Conservation (phyloP, 2,797 vertebrate genomes). For the Falco peregrinus region DNA sequence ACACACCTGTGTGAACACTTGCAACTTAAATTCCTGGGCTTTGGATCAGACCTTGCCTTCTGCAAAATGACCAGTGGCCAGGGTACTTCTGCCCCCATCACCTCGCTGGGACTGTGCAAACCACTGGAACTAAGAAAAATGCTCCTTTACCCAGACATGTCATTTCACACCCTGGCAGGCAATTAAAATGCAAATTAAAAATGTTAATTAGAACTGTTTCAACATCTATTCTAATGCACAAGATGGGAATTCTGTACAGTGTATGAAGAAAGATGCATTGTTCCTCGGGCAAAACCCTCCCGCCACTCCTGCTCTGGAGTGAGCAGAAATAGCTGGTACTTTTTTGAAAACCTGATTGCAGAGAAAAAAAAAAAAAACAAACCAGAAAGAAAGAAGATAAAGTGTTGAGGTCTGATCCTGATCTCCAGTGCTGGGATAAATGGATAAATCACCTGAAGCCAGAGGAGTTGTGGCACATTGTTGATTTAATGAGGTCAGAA, state of each 20-base stretch:
- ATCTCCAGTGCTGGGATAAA: background rate
- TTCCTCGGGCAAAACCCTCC: slow-evolving; percentile 49
- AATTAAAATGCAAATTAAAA: slow-evolving; percentile 79
- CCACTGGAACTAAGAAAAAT: background rate
- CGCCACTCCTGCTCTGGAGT: background rate
- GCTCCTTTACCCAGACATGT: slow-evolving; percentile 31
- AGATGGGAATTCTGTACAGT: slow-evolving; percentile 47
- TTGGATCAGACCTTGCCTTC: background rate
- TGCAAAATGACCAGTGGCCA: background rate
- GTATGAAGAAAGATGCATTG: background rate
- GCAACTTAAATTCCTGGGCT: background rate
- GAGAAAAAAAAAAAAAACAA: background rate
- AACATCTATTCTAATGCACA: slow-evolving; percentile 55
- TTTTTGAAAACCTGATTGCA: background rate
- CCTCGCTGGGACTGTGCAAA: background rate
- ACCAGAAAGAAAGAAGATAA: background rate
- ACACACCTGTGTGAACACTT: background rate
- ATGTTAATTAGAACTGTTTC: slow-evolving; percentile 72
- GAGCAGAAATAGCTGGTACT: background rate
- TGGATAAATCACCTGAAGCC: background rate
- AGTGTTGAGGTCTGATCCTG: background rate
- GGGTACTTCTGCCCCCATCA: background rate
- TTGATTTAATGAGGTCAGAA: background rate
- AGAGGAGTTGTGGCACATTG: rapidly evolving
- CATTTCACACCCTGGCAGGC: slow-evolving; percentile 60